Evolutionary conservation across 2,888 invertebrate genomes (phyloP).

Genomic region (Mellilla xanthometata): DNA sequence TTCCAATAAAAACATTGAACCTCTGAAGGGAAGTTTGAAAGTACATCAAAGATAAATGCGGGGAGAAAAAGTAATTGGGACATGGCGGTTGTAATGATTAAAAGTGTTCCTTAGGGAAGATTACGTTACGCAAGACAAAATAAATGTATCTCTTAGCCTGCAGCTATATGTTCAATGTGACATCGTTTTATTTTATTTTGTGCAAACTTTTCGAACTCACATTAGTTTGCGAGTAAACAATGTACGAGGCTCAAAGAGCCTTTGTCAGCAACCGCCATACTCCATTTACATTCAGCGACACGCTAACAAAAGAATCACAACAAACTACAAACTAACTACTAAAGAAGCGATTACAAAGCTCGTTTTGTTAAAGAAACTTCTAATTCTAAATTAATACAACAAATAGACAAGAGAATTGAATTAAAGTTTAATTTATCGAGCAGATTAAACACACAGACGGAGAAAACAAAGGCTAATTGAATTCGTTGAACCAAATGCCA

Average conservation of each 20-base stretch:
- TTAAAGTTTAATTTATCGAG: conserved; percentile 28
- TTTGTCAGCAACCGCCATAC: conserved; percentile 20
- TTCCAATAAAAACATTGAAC: conserved; percentile 26
- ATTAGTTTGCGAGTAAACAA: conserved; percentile 12
- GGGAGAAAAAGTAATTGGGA: conserved; percentile 21
- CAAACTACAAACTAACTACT: conserved; percentile 19
- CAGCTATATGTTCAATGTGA: conserved; percentile 7
- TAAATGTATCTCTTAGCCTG: no score
- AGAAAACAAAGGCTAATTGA: conserved; percentile 40
- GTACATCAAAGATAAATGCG: conserved; percentile 16
- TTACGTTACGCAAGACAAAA: neutral
- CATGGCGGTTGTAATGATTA: conserved; percentile 19
- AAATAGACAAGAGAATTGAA: conserved; percentile 18
- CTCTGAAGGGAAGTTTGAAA: conserved; percentile 8
- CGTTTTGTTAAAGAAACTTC: conserved; percentile 18
- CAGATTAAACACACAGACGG: conserved; percentile 21
- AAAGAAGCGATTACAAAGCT: conserved; percentile 19
- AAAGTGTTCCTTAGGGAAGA: neutral
- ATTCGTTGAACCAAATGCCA: conserved; percentile 39
- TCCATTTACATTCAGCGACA: conserved; percentile 26
- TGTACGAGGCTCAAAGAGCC: conserved; percentile 1
- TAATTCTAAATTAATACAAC: conserved; percentile 28
- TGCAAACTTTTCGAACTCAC: neutral
- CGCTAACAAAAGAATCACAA: conserved; percentile 15
- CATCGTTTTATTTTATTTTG: neutral